Conservation (phyloP, 2,113 vertebrate species). For the Clarias batrachus region DNA sequence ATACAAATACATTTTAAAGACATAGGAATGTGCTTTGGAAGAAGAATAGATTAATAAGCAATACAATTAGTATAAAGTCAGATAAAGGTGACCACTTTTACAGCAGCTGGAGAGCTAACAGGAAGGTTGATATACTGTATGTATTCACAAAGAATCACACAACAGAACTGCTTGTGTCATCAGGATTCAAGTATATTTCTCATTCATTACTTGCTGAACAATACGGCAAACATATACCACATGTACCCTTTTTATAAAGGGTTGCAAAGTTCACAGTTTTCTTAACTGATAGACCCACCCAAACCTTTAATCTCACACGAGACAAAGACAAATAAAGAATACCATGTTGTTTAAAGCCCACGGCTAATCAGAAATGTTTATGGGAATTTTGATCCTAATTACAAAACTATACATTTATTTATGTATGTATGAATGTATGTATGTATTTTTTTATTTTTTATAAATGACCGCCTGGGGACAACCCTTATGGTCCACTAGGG, state of each 20-base stretch:
- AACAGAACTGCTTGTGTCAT: not conserved
- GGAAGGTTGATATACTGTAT: not conserved
- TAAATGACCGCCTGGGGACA: too few species aligned
- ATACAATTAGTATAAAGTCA: not conserved
- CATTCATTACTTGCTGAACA: not conserved
- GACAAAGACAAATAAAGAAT: too few species aligned
- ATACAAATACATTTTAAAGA: not conserved
- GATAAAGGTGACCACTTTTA: constrained; percentile 3
- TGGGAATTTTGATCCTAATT: too few species aligned
- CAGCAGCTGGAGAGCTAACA: not conserved
- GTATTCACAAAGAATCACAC: not conserved
- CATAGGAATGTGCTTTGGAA: not conserved
- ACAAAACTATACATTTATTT: too few species aligned
- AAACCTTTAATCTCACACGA: too few species aligned
- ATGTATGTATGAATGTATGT: too few species aligned
- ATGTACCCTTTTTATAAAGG: not conserved
- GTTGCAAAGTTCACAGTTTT: too few species aligned
- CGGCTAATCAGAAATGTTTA: too few species aligned
- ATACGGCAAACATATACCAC: not conserved
- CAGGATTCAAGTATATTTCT: not conserved
- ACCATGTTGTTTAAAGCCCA: too few species aligned
- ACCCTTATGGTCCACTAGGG: too few species aligned
- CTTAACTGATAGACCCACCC: too few species aligned
- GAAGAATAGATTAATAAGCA: not conserved
- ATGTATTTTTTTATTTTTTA: too few species aligned